Evolutionary conservation across 2,113 vertebrate species (phyloP).

Genomic region (Campylomormyrus numenius): DNA sequence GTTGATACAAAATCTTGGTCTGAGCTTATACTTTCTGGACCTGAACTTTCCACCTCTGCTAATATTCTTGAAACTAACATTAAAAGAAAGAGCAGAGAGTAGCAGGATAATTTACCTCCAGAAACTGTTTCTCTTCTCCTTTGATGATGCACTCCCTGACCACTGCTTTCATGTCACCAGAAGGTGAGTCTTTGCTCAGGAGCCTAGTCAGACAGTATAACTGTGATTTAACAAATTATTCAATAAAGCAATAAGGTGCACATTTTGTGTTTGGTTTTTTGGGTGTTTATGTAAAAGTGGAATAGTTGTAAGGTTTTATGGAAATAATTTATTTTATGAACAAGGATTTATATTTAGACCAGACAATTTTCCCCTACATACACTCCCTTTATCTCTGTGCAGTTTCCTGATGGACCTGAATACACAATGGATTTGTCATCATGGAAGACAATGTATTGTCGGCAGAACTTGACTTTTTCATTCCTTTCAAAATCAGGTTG

Average conservation of each 20-base stretch:
- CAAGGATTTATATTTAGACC: neutral
- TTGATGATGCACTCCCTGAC: constrained; percentile 69
- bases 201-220: constrained; percentile 58
- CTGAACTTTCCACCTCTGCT: neutral
- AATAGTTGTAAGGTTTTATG: neutral
- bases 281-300: neutral
- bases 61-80: neutral
- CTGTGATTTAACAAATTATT: neutral
- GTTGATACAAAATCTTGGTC: neutral
- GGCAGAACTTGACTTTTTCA: constrained; percentile 83
- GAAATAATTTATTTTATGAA: neutral
- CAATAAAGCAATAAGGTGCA: neutral
- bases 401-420: constrained; percentile 79
- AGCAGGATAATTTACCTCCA: constrained; percentile 67
- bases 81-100: constrained; percentile 1
- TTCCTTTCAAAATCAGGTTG: constrained; percentile 86
- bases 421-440: constrained; percentile 79
- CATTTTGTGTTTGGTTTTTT: neutral
- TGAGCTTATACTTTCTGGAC: neutral
- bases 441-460: constrained; percentile 89
- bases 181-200: constrained; percentile 81
- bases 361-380: constrained; percentile 56
- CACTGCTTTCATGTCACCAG: constrained; percentile 82
- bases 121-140: constrained; percentile 84
- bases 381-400: constrained; percentile 88